Conservation (phyloP, 2,113 vertebrate species). For the Rhinoderma darwinii region DNA sequence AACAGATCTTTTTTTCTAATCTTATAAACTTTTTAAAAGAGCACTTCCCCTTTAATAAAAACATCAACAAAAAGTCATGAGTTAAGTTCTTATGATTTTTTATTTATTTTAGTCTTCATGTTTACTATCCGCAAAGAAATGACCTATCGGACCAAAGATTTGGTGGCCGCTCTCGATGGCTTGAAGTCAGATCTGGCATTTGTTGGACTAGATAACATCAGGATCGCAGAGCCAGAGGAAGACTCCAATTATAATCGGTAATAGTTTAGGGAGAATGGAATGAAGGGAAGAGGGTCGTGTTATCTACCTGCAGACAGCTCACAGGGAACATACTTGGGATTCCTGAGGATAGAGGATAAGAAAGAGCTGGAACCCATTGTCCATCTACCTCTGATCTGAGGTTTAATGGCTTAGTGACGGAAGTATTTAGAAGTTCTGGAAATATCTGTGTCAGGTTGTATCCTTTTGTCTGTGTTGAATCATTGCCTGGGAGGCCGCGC, state of each 20-base stretch:
- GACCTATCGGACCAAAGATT: not conserved
- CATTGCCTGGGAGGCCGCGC: constrained; percentile 21
- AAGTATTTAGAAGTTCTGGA: constrained; percentile 48
- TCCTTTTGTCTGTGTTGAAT: constrained; percentile 29
- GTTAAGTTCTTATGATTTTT: too few relatives aligned
- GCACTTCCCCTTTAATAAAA: too few relatives aligned
- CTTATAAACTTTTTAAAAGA: too few relatives aligned
- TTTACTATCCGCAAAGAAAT: not conserved
- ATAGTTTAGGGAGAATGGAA: constrained; percentile 22
- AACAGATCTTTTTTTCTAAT: too few relatives aligned
- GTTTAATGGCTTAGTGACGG: constrained; percentile 46
- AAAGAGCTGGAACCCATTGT: constrained; percentile 41
- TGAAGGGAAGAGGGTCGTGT: constrained; percentile 6
- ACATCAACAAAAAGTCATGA: too few relatives aligned
- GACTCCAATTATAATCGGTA: constrained; percentile 34
- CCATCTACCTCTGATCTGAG: constrained; percentile 43
- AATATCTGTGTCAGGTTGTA: constrained; percentile 42
- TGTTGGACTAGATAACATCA: constrained; percentile 5
- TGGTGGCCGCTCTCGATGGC: not conserved
- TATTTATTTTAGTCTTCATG: not conserved
- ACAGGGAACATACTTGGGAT: constrained; percentile 37
- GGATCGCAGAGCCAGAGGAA: constrained; percentile 10
- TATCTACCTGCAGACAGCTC: constrained; percentile 46
- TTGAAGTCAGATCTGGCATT: not conserved
- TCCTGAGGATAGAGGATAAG: constrained; percentile 32